A percentile compares a stretch with the other conserved stretches of the same genome.
phyloP scores from a whole-genome alignment of 2,888 invertebrate species.

The Melieria crassipennis region DNA sequence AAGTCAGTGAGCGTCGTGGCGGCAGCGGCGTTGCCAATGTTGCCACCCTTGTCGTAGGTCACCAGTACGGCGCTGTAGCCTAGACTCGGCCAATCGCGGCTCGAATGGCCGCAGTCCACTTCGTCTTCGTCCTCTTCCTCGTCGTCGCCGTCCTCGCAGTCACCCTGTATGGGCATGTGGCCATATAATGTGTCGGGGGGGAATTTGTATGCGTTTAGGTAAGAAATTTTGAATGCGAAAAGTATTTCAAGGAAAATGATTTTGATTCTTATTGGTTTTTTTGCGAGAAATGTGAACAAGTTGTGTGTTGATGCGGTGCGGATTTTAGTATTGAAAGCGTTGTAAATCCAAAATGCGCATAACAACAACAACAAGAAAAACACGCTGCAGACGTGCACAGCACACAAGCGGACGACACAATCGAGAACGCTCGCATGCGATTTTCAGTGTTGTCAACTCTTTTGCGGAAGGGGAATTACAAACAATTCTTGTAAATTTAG shows the following conservation, averaged over 20 bases:
- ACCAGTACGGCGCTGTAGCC: slow-evolving; percentile 48
- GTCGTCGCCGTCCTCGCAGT: slow-evolving; percentile 59
- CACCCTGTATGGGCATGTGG: slow-evolving; percentile 41
- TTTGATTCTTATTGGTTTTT: not conserved
- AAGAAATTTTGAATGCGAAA: not conserved
- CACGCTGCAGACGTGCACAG: no score
- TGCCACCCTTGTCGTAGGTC: slow-evolving; percentile 42
- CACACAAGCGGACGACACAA: no score
- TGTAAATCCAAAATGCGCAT: slow-evolving; percentile 6
- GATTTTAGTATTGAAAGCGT: not conserved
- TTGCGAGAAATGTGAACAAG: not conserved
- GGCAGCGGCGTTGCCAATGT: slow-evolving; percentile 40
- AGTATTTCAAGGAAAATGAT: not conserved
- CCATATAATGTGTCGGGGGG: not conserved
- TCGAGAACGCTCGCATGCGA: not conserved
- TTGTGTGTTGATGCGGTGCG: not conserved
- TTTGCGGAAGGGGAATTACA: no score
- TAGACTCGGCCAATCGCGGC: slow-evolving; percentile 50
- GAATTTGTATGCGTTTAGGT: not conserved
- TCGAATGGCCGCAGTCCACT: slow-evolving; percentile 50
- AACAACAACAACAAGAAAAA: not conserved
- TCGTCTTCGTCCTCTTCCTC: slow-evolving; percentile 58
- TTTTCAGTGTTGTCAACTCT: slow-evolving; percentile 6
- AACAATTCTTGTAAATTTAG: no score
- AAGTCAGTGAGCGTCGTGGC: slow-evolving; percentile 66